Evolutionary conservation across 2,797 vertebrate genomes (phyloP), one percentile per base, ranked within the genome.

Genomic region (Lophotriccus pileatus): DNA sequence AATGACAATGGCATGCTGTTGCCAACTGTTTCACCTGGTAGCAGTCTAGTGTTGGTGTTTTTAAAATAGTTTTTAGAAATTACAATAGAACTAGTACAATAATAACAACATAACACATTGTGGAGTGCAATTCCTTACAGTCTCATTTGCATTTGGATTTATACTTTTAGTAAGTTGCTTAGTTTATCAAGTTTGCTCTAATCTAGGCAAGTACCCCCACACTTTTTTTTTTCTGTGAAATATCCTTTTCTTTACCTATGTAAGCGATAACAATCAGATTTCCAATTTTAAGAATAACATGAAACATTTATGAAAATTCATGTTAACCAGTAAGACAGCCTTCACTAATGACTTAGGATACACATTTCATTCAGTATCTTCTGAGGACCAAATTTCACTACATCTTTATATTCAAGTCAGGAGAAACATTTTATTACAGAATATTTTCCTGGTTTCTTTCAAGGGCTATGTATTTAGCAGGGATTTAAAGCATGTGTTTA

Each of bases 1-100:
- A 77, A 59, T 28, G n/a, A 78, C 23, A 58, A 36, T 15, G 36
- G 14, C 16, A 63, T 12, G 66, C 10, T 27, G 23, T 30, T 47
- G 55, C 12, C 76, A 69, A 59, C 60, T 70, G 22, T 44, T 77
- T 70, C 63, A 63, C 56, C 44, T 56, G 21, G 14, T 41, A 55
- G 39, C 17, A 64, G 6, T 72, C 43, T 41, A 70, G 47, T 21
- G 76, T 3, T 8, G 12, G 6, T 74, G 8, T n/a, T n/a, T 77
- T 70, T 44, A 59, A 70, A 84, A 77, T 2, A 79, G 6, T 12
- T 87, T 84, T 75, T 60, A 67, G 14, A 86, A 93, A 70, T 66
- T 14, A 27, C 10, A 63, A 4, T 34, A 73, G 23, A 79, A 55
- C 2, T 12, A n/a, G 9, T 59, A 39, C 24, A 59, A 14, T 27